phyloP scores from a whole-genome alignment of 2,888 invertebrate species.

The Calameuta idolon region DNA sequence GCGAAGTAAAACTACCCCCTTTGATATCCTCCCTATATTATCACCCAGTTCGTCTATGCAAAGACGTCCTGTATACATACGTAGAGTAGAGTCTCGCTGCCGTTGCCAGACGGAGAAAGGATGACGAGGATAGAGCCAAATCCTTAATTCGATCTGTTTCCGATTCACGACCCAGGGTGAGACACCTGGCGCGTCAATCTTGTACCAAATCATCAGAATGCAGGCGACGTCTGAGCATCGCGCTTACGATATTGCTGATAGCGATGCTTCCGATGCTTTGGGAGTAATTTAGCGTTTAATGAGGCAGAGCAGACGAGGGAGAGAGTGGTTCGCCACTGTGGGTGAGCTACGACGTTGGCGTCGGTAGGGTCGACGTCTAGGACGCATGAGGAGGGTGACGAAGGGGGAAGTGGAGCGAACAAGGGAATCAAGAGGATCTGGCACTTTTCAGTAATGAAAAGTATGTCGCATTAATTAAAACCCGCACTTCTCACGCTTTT shows the following conservation, averaged over 20 bases:
- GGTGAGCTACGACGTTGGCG: not conserved
- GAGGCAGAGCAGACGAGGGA: not conserved
- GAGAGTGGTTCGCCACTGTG: not conserved
- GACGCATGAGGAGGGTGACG: not conserved
- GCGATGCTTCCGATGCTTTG: not conserved
- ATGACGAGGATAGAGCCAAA: not conserved
- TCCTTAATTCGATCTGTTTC: not conserved
- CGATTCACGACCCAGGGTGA: not conserved
- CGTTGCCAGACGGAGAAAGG: not conserved
- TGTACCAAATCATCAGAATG: not conserved
- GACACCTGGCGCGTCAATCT: not conserved
- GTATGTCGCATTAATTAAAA: slow-evolving; percentile 64
- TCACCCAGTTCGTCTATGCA: slow-evolving; percentile 11
- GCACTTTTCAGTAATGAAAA: slow-evolving; percentile 56
- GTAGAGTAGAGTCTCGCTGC: not conserved
- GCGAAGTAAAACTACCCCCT: slow-evolving; percentile 39
- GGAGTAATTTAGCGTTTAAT: not conserved
- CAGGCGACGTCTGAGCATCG: not conserved
- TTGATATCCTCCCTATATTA: slow-evolving; percentile 46
- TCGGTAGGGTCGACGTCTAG: not conserved
- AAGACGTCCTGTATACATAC: not conserved
- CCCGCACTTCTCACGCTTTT: slow-evolving; percentile 25
- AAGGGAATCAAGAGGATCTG: slow-evolving; percentile 40
- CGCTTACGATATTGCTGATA: not conserved
- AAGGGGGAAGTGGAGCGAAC: not conserved